Evolutionary conservation across 2,797 vertebrate species (phyloP).

Genomic region (Urocyon cinereoargenteus): DNA sequence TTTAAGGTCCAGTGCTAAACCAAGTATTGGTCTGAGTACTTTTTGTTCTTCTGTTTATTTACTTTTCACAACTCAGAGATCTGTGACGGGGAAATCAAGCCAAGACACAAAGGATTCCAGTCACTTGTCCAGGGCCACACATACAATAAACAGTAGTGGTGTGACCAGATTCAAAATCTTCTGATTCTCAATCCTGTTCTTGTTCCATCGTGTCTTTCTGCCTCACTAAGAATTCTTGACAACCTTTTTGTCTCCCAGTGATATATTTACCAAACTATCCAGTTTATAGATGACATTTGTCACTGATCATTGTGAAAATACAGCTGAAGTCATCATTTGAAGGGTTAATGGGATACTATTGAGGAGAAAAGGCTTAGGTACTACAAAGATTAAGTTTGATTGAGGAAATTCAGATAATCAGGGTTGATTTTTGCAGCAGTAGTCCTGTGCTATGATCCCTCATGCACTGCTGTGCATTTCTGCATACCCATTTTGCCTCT

Average conservation of each 20-base stretch:
- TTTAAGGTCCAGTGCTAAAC: neutral
- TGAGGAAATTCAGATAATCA: neutral
- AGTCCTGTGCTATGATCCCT: neutral
- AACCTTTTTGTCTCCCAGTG: neutral
- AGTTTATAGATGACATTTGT: constrained; percentile 1
- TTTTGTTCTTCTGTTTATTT: neutral
- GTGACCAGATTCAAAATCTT: neutral
- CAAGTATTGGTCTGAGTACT: neutral
- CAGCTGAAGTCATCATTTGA: neutral
- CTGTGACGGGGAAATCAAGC: neutral
- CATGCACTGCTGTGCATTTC: neutral
- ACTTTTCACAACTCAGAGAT: neutral
- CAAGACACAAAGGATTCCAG: neutral
- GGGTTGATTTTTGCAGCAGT: neutral
- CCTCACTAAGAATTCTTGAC: neutral
- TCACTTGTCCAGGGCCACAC: neutral
- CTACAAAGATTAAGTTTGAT: neutral
- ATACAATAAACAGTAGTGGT: neutral
- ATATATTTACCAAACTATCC: neutral
- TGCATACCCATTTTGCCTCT: neutral
- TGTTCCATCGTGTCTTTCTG: neutral
- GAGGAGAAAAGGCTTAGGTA: neutral
- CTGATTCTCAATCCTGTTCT: neutral
- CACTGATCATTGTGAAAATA: neutral
- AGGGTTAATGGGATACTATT: neutral